Conservation (phyloP, 2,888 invertebrate genomes). For the Drosophila greeni region DNA sequence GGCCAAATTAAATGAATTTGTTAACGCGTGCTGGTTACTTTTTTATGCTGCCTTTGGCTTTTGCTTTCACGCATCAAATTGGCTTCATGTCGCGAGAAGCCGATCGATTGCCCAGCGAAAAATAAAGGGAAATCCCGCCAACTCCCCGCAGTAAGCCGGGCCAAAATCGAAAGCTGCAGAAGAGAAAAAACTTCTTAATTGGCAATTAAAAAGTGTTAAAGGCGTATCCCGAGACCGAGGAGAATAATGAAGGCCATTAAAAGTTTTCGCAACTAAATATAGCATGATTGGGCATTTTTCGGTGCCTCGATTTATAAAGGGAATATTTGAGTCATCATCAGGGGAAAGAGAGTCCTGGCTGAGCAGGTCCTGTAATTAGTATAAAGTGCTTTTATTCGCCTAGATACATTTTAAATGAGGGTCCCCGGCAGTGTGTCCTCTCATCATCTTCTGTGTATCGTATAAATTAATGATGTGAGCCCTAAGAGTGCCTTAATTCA, state of each 20-base stretch:
- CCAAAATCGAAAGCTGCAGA: constrained; percentile 31
- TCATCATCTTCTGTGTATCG: constrained; percentile 22
- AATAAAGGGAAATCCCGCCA: neutral
- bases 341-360: too few relatives aligned
- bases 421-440: constrained; percentile 27
- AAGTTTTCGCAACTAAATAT: constrained; percentile 25
- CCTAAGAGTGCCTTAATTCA: constrained; percentile 31
- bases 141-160: constrained; percentile 29
- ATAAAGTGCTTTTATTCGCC: constrained; percentile 42
- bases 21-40: constrained; percentile 61
- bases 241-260: constrained; percentile 31
- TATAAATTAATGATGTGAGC: constrained; percentile 63
- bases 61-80: constrained; percentile 49
- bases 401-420: constrained; percentile 51
- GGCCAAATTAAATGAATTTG: constrained; percentile 69
- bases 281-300: constrained; percentile 1
- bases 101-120: constrained; percentile 54
- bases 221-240: constrained; percentile 21
- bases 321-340: constrained; percentile 24
- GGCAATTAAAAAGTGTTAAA: constrained; percentile 63
- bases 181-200: constrained; percentile 59
- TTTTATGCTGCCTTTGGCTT: constrained; percentile 49
- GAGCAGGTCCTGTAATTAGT: constrained; percentile 46
- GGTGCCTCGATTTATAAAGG: constrained; percentile 13
- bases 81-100: constrained; percentile 33